Evolutionary conservation across 2,113 vertebrate species (phyloP).

Genomic region (Notarius quadriscutis): DNA sequence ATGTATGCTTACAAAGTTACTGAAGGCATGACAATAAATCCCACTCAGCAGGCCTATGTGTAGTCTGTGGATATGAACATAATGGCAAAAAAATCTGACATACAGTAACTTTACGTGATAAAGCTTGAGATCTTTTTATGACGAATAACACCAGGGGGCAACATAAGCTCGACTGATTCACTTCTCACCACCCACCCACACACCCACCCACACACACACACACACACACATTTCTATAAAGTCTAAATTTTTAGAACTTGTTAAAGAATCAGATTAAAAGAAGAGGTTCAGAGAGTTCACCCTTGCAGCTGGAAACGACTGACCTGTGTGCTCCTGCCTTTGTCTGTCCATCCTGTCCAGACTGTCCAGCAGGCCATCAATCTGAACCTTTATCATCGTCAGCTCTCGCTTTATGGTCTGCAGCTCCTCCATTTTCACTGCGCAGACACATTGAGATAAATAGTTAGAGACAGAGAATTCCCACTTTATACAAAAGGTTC

Average conservation of each 20-base stretch:
- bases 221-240: no score
- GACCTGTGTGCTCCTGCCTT: constrained; percentile 71
- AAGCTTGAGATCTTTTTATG: not conserved
- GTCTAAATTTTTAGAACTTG: no score
- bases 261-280: constrained; percentile 26
- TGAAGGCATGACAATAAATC: not conserved
- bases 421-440: constrained; percentile 80
- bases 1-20: not conserved
- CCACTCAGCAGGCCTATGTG: not conserved
- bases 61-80: not conserved
- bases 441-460: not conserved
- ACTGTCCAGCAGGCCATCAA: constrained; percentile 83
- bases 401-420: constrained; percentile 84
- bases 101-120: not conserved
- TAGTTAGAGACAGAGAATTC: not conserved
- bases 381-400: constrained; percentile 87
- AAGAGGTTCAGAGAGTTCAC: constrained; percentile 8
- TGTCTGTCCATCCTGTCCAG: constrained; percentile 83
- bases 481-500: not conserved
- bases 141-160: constrained; percentile 31
- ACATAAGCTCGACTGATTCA: not conserved
- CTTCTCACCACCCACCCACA: not conserved
- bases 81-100: not conserved
- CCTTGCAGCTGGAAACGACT: constrained; percentile 51
- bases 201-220: no score